phyloP scores from a whole-genome alignment of 2,797 vertebrate species.

The Anableps anableps region DNA sequence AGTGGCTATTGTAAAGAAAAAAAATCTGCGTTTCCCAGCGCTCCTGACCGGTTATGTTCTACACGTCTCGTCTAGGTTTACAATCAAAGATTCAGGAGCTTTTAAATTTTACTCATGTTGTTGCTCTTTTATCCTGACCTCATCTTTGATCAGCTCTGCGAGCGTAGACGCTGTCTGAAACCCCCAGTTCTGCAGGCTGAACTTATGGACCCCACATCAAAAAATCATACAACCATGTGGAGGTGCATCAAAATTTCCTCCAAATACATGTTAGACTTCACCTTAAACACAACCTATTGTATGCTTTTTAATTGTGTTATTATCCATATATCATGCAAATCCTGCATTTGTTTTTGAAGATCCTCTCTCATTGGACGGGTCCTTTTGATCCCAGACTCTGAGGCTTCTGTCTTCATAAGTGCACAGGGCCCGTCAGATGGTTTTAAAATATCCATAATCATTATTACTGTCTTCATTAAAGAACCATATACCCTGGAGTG shows the following conservation, averaged over 20 bases:
- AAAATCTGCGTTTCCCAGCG: slow-evolving; percentile 23
- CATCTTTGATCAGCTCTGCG: slow-evolving; percentile 51
- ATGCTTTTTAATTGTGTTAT: background rate
- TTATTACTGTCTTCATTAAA: slow-evolving; percentile 79
- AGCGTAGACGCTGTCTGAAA: slow-evolving; percentile 27
- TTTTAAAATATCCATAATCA: slow-evolving; percentile 78
- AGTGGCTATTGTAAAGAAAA: background rate
- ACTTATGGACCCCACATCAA: slow-evolving; percentile 27
- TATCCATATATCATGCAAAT: background rate
- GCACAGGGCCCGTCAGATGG: slow-evolving; percentile 50
- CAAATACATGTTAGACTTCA: background rate
- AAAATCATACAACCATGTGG: slow-evolving; percentile 29
- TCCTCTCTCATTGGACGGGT: slow-evolving; percentile 21
- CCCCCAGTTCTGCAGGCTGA: slow-evolving; percentile 28
- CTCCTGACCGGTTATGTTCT: slow-evolving; percentile 31
- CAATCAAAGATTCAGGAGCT: slow-evolving; percentile 55
- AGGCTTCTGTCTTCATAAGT: slow-evolving; percentile 42
- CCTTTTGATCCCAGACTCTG: slow-evolving; percentile 34
- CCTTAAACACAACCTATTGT: background rate
- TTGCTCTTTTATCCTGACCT: slow-evolving; percentile 58
- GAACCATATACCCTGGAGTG: slow-evolving; percentile 76
- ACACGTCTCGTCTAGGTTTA: slow-evolving; percentile 30
- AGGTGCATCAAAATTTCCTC: background rate
- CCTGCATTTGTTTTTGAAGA: background rate
- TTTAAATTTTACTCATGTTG: slow-evolving; percentile 42